Base-by-base conservation (phyloP, 1,140 invertebrate genomes). In the Pteromalus puparum region DNA sequence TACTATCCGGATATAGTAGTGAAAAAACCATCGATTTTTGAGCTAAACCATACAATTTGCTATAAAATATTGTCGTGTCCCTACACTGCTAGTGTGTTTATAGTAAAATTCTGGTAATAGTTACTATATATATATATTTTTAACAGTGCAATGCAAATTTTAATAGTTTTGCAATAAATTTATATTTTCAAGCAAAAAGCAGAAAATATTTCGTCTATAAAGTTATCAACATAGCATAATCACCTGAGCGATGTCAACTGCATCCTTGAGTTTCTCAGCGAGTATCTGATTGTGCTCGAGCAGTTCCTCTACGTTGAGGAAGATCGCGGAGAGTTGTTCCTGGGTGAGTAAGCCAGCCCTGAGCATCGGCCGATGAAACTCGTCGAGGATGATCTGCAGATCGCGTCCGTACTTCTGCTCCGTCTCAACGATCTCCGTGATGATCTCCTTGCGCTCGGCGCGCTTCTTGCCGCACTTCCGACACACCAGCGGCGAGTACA, bases 381-480 rank as follows among this genome's bases (percentile, higher is more conserved):
- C 98, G 91, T 99, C 97, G 70, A 97, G 92, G 83, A 99, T 97
- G 72, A 99, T 98, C 89, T 96, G 96, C 86, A 99, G 93, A 93
- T 99, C 98, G 87, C 97, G 94, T 2, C 97, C 97, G 90, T 99
- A 99, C 90, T 98, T 99, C 87, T 98, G 96, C 93, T 99, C 98
- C 1, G 98, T 99, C 91, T 99, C 98, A 3, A 98, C 97, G 85
- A 99, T 98, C 94, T 99, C 98, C 1, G 96, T 97, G 75, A 99
- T 97, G 26, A 98, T 99, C 93, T 99, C 98, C 89, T 98, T 98
- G 61, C 98, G 94, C 90, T 99, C 98, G 0, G 96, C 95, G 82
- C 98, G 94, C 90, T 97, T 97, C 89, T 98, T 97, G 70, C 95
- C 94, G 91, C 98, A 99, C 90, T 97, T 97, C 84, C 96, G 94